These are phyloP conservation scores for Meleagris gallopavo DNA, from an alignment of 2,113 vertebrate genomes.

Conservation along the genomic window DNA sequence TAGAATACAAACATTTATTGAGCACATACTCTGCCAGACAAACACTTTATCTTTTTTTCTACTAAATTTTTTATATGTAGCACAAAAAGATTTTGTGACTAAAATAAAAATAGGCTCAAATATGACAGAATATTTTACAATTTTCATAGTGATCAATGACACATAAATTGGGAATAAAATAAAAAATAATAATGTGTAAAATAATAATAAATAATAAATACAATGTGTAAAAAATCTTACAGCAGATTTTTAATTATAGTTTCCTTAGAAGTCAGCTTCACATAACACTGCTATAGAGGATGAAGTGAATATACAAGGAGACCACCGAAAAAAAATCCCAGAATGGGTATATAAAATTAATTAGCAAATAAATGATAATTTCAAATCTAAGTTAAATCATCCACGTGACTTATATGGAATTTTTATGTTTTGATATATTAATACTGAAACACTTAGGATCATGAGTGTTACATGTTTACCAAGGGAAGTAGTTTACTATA, in stretches of 20 bases:
- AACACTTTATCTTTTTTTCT: neutral
- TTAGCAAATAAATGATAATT: neutral
- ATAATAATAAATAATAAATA: neutral
- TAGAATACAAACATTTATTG: neutral
- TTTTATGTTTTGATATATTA: neutral
- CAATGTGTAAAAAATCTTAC: neutral
- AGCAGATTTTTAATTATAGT: neutral
- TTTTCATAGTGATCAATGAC: neutral
- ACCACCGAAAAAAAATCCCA: neutral
- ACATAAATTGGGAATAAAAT: neutral
- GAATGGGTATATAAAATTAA: neutral
- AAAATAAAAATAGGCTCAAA: neutral
- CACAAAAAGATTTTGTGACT: neutral
- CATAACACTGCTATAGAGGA: neutral
- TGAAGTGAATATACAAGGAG: neutral
- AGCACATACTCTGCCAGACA: neutral
- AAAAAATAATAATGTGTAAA: neutral
- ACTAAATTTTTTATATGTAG: neutral
- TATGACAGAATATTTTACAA: neutral
- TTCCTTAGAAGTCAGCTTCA: neutral
- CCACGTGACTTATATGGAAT: neutral
- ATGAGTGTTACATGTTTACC: neutral
- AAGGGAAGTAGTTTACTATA: neutral
- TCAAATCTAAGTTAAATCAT: neutral
- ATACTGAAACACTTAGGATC: neutral